Conservation (phyloP, 2,888 invertebrate species). For the Cheilosia vulpina region DNA sequence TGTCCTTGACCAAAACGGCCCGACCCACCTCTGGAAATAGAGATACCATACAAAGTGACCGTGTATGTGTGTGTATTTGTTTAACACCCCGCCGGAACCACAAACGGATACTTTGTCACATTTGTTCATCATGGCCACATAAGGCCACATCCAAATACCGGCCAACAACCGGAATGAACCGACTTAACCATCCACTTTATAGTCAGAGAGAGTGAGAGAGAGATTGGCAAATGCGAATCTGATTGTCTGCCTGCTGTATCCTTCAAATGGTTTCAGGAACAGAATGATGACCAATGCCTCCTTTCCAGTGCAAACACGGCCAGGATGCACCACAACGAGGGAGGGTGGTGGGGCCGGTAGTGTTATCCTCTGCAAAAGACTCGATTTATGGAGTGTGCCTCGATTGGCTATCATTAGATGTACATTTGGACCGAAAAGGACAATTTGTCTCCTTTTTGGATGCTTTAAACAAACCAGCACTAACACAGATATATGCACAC, state of each 20-base stretch:
- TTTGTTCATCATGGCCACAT: slow-evolving; percentile 71
- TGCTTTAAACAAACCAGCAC: slow-evolving; percentile 64
- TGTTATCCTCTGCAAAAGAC: background rate
- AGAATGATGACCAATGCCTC: slow-evolving; percentile 60
- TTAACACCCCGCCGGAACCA: slow-evolving; percentile 60
- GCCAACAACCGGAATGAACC: slow-evolving; percentile 67
- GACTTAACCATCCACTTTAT: slow-evolving; percentile 29
- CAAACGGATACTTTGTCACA: slow-evolving; percentile 73
- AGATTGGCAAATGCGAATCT: slow-evolving; percentile 73
- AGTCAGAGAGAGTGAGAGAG: background rate
- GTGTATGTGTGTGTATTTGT: slow-evolving; percentile 12
- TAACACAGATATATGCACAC: background rate
- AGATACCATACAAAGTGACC: background rate
- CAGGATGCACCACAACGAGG: background rate
- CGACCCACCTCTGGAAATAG: slow-evolving; percentile 26
- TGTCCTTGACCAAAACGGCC: slow-evolving; percentile 51
- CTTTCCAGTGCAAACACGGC: background rate
- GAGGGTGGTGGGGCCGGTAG: background rate
- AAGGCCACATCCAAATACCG: slow-evolving; percentile 59
- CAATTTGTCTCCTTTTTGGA: slow-evolving; percentile 75
- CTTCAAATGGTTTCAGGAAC: slow-evolving; percentile 60
- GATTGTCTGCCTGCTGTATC: slow-evolving; percentile 68
- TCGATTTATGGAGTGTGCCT: slow-evolving; percentile 74
- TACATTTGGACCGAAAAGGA: slow-evolving; percentile 74
- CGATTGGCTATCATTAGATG: slow-evolving; percentile 76